Conservation (phyloP, 2,113 vertebrate genomes). For the Piprites chloris region DNA sequence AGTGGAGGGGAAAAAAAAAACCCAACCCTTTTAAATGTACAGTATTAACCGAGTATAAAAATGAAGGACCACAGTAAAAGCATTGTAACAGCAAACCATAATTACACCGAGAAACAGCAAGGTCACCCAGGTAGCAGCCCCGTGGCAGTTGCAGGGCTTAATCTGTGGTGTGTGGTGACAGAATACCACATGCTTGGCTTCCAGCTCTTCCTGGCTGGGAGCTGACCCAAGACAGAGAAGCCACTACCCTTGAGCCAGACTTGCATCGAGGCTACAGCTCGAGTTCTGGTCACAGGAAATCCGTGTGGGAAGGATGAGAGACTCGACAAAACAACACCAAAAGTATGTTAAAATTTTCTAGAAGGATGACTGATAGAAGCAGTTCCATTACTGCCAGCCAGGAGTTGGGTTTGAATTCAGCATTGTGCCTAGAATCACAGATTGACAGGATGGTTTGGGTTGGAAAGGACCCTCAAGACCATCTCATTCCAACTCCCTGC, state of each 20-base stretch:
- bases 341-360: neutral
- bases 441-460: neutral
- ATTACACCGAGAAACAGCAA: neutral
- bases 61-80: neutral
- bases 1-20: neutral
- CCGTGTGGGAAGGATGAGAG: neutral
- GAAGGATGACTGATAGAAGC: neutral
- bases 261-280: neutral
- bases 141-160: neutral
- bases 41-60: neutral
- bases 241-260: neutral
- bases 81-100: neutral
- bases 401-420: neutral
- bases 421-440: fast-evolving
- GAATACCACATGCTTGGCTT: neutral
- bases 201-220: constrained; percentile 6
- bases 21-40: neutral
- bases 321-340: neutral
- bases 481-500: neutral
- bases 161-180: neutral
- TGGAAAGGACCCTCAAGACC: neutral
- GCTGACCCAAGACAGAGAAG: neutral
- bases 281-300: neutral
- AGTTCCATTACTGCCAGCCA: neutral
- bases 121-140: neutral